phyloP scores from a whole-genome alignment of 2,113 vertebrate genomes.

The Cyrtonyx montezumae region DNA sequence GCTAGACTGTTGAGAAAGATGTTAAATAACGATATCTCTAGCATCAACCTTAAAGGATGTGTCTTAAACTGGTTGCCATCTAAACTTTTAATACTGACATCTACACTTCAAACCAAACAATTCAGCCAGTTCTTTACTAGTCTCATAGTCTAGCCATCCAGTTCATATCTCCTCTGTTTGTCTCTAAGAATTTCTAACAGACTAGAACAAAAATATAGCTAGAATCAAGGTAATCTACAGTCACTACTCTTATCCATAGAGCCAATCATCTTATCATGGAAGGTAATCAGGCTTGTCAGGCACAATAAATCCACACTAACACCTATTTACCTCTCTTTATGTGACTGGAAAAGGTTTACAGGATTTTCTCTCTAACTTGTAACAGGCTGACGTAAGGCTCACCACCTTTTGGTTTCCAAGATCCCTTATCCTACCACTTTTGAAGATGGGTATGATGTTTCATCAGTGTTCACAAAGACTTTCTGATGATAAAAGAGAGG shows the following conservation, averaged over 20 bases:
- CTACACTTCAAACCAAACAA: neutral
- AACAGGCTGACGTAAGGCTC: too few relatives aligned
- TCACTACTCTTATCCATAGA: neutral
- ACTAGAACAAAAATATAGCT: neutral
- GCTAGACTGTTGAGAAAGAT: neutral
- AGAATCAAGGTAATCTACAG: neutral
- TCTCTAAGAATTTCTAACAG: neutral
- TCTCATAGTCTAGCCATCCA: neutral
- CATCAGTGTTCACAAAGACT: neutral
- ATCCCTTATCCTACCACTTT: neutral
- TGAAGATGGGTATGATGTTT: neutral
- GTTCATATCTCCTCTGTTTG: neutral
- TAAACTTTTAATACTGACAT: neutral
- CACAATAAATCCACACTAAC: neutral
- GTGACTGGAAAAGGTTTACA: neutral
- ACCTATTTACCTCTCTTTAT: neutral
- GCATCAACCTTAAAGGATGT: neutral
- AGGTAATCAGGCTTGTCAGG: neutral
- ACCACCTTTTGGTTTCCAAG: too few relatives aligned
- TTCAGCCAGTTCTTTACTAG: neutral
- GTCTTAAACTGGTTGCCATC: neutral
- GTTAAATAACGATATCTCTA: neutral
- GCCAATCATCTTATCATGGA: neutral
- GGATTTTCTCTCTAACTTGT: neutral
- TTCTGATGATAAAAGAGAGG: neutral